phyloP scores from a whole-genome alignment of 2,797 vertebrate species.

The Helostoma temminkii region DNA sequence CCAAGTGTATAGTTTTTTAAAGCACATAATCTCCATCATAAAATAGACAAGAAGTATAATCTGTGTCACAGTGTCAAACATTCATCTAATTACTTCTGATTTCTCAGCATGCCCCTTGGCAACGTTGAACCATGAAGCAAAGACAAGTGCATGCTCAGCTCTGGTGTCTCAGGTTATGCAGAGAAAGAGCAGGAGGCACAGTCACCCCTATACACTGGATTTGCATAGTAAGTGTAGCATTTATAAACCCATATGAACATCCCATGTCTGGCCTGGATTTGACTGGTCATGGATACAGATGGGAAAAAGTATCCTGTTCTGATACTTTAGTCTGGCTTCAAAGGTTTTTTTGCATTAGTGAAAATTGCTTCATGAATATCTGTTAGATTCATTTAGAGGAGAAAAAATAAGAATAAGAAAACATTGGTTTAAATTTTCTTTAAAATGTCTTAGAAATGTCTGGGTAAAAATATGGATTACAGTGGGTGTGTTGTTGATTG shows the following conservation, averaged over 20 bases:
- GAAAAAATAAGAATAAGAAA: background rate
- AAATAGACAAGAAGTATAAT: constrained; percentile 13
- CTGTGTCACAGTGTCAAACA: constrained; percentile 49
- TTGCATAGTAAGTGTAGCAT: constrained; percentile 51
- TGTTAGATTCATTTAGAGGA: background rate
- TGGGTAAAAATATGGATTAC: constrained; percentile 20
- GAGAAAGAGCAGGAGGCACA: constrained; percentile 37
- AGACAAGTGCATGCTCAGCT: constrained; percentile 77
- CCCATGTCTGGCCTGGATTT: constrained; percentile 20
- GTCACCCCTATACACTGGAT: constrained; percentile 54
- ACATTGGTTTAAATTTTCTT: background rate
- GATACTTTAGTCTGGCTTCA: constrained; percentile 12
- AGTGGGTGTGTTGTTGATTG: background rate
- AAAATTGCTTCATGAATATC: constrained; percentile 10
- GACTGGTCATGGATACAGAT: constrained; percentile 28
- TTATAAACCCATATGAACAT: constrained; percentile 47
- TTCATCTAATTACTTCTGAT: constrained; percentile 76
- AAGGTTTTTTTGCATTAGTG: constrained; percentile 13
- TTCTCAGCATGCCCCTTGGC: constrained; percentile 65
- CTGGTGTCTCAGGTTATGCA: constrained; percentile 65
- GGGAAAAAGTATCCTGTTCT: background rate
- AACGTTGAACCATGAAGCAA: constrained; percentile 63
- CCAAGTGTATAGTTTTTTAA: background rate
- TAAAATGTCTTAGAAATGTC: constrained; percentile 3
- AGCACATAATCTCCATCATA: constrained; percentile 1